Evolutionary conservation across 1,140 invertebrate species (phyloP), one percentile per base, ranked within the genome.

Genomic region (Lineus longissimus): DNA sequence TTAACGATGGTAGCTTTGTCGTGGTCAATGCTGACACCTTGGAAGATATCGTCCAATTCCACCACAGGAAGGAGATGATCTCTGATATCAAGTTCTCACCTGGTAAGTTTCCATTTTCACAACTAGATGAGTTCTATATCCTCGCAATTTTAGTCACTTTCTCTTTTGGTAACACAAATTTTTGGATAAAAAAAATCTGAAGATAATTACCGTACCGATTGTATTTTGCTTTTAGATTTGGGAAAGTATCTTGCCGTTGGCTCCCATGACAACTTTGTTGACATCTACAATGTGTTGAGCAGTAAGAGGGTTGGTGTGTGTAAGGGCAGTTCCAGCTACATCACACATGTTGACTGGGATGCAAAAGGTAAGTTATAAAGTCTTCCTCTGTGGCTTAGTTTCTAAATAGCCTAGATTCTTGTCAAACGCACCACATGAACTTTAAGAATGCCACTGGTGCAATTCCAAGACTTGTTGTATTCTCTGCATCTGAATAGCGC

Each of bases 211-310:
- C 11, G 11, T 19, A 43, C 11, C 40, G 11, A 19, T 43, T 43
- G 40, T 43, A 43, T 43, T 43, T 11, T 43, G 40, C 11, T 25
- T 72, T 60, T 66, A 81, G 79, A 76, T 55, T 55, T 73, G 22
- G 80, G 80, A 19, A 81, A 80, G 64, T 83, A 82, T 57, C 66
- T 83, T 29, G 81, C 81, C n/a, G 80, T 83, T 22, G 81, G 73
- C 4, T 82, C 81, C 22, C 81, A 83, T 74, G 81, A 83, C 70
- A 83, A 83, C 68, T 81, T 82, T 74, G 77, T 83, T 13, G 81
- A 83, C 61, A 79, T 83, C 29, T 83, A 83, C 65, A 83, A 78
- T 69, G 77, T 81, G 7, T 55, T 74, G 6, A 76, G 72, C n/a
- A 67, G 70, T 56, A 81, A 81, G 57, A 55, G 79, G 36, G 79